phyloP scores from a whole-genome alignment of 2,113 vertebrate genomes.

The Tenebrosternarchus preto region DNA sequence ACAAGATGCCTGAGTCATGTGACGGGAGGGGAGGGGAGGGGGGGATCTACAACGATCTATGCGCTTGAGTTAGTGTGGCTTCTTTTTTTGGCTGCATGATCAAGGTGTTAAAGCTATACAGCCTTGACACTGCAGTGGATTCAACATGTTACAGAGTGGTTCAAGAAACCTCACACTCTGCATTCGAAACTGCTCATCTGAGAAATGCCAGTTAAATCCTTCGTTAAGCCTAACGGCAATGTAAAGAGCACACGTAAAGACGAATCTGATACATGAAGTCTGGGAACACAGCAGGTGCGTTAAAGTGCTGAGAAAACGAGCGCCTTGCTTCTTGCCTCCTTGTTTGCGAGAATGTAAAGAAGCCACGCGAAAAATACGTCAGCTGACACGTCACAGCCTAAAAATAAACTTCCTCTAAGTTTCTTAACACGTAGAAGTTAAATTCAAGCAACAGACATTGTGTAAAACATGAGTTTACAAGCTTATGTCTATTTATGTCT shows the following conservation, averaged over 20 bases:
- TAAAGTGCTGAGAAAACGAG: slow-evolving; percentile 7
- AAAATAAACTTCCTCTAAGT: slow-evolving; percentile 28
- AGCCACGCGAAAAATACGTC: not conserved
- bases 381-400: not conserved
- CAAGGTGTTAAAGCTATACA: slow-evolving; percentile 53
- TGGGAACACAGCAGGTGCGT: slow-evolving; percentile 19
- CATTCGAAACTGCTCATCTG: no score
- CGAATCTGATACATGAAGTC: not conserved
- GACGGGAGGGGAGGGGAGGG: slow-evolving; percentile 48
- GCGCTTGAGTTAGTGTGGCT: slow-evolving; percentile 45
- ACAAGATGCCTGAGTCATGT: slow-evolving; percentile 51
- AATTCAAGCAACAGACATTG: not conserved
- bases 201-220: not conserved
- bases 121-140: not conserved
- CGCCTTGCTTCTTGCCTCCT: no score
- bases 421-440: slow-evolving; percentile 13
- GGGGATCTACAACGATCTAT: slow-evolving; percentile 52
- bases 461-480: not conserved
- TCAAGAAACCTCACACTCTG: not conserved
- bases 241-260: not conserved
- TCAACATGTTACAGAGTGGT: not conserved
- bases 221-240: not conserved
- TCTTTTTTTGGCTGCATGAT: slow-evolving; percentile 63
- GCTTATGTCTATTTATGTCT: not conserved
- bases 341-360: not conserved